Evolutionary conservation across 1,140 invertebrate genomes (phyloP).

Genomic region (Apis dorsata): DNA sequence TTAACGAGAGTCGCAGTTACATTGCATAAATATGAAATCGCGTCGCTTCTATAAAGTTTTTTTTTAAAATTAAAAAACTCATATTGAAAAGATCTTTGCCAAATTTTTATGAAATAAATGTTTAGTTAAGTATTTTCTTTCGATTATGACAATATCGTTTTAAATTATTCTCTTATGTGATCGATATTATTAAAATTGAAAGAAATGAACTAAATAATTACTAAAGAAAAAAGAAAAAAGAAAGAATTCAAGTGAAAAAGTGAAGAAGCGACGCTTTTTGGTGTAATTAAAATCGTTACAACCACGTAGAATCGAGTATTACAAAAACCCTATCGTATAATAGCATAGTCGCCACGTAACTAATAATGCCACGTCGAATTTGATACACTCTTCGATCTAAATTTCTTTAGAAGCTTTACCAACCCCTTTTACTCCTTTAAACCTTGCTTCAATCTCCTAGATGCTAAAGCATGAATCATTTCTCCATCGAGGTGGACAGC

Average conservation of each 20-base stretch:
- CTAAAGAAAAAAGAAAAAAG: neutral
- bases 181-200: no score
- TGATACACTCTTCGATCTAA: constrained; percentile 27
- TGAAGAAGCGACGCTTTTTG: constrained; percentile 6
- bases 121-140: no score
- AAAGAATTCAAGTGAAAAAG: neutral
- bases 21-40: constrained; percentile 2
- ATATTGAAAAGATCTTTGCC: no score
- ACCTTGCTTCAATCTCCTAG: constrained; percentile 41
- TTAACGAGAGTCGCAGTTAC: neutral
- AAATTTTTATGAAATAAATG: no score
- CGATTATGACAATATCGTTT: no score
- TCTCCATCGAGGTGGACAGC: constrained; percentile 18
- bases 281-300: neutral
- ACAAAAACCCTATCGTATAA: neutral
- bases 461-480: constrained; percentile 55
- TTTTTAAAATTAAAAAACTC: neutral
- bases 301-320: constrained; percentile 17
- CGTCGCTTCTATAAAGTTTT: constrained; percentile 29
- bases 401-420: constrained; percentile 46
- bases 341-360: constrained; percentile 40
- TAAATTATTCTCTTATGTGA: no score
- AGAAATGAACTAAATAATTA: no score
- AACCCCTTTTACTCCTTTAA: neutral
- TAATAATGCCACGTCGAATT: constrained; percentile 36